A percentile compares a stretch with the other conserved stretches of the same genome.
phyloP scores from a whole-genome alignment of 2,888 invertebrate species.

The Petrolisthes manimaculis region DNA sequence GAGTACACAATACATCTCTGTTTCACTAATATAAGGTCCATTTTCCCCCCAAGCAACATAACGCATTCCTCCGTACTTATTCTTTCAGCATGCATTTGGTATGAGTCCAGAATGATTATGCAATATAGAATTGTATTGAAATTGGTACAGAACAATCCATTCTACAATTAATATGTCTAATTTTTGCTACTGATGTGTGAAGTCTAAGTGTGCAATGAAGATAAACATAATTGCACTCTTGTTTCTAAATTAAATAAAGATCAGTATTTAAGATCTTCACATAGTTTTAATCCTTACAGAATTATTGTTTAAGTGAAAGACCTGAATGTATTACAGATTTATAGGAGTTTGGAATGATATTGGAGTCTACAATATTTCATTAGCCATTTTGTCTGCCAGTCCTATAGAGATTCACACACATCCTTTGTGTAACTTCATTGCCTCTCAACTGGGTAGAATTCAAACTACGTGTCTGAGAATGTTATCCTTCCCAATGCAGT shows the following conservation, averaged over 20 bases:
- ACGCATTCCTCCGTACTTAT: slow-evolving; percentile 30
- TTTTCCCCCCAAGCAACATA: slow-evolving; percentile 3
- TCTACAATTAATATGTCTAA: background rate
- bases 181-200: slow-evolving; percentile 38
- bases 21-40: slow-evolving; percentile 10
- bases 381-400: too few species aligned
- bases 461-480: too few species aligned
- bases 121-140: background rate
- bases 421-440: too few species aligned
- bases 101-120: background rate
- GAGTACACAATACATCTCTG: background rate
- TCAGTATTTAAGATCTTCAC: background rate
- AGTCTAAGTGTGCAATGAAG: slow-evolving; percentile 26
- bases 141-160: slow-evolving; percentile 2
- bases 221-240: slow-evolving; percentile 38
- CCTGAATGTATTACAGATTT: too few species aligned
- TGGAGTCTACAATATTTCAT: too few species aligned
- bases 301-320: too few species aligned
- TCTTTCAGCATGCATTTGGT: slow-evolving; percentile 25
- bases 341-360: too few species aligned
- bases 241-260: slow-evolving; percentile 7
- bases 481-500: too few species aligned
- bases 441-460: too few species aligned
- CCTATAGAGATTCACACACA: too few species aligned
- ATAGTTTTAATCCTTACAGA: too few species aligned